These are phyloP conservation scores for Heterodera filipjevi DNA, from an alignment of 2,888 invertebrate species.

Conservation along the genomic window DNA sequence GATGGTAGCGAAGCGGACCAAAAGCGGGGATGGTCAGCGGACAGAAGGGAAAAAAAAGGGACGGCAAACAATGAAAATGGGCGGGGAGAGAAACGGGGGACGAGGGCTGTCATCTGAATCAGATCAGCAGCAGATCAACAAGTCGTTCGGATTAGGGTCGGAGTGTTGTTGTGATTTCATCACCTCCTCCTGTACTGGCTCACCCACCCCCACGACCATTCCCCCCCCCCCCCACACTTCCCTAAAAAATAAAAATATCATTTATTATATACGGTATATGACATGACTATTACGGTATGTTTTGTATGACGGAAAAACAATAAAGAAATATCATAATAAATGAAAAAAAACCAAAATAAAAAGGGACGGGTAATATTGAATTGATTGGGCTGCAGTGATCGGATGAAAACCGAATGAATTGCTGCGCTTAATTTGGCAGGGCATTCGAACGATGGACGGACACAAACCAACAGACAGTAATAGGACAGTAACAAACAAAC, in stretches of 20 bases:
- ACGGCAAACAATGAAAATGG: no score
- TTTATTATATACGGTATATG: neutral
- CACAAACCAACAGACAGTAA: neutral
- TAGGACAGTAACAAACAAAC: neutral
- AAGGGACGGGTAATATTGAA: no score
- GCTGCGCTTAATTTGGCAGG: neutral
- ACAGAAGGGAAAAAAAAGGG: neutral
- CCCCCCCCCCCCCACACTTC: neutral
- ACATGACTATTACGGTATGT: no score
- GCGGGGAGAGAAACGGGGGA: no score
- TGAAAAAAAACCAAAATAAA: no score
- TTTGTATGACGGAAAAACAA: neutral
- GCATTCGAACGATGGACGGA: neutral
- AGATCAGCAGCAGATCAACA: neutral
- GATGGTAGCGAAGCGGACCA: neutral
- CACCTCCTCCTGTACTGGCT: neutral
- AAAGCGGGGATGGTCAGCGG: conserved; percentile 46
- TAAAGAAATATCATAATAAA: no score
- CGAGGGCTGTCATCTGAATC: neutral
- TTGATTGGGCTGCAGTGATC: no score
- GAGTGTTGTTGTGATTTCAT: neutral
- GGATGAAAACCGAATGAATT: neutral
- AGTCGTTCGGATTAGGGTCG: conserved; percentile 4
- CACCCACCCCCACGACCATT: neutral
- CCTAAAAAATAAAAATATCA: neutral